These are phyloP conservation scores for Panagrolaimus sp. DNA, from an alignment of 1,140 invertebrate genomes.

Conservation along the genomic window DNA sequence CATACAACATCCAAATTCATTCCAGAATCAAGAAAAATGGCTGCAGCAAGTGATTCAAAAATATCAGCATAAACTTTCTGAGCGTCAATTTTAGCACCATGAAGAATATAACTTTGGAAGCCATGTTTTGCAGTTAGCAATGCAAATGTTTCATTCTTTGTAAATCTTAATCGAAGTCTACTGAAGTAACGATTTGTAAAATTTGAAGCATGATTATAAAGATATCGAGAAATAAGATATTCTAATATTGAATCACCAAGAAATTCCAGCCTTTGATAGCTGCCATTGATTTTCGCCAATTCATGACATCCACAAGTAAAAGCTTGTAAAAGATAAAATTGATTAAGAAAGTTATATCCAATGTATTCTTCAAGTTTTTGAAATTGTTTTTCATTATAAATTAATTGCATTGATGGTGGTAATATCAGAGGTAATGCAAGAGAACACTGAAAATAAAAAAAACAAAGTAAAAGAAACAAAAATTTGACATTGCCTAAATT, in stretches of 20 bases:
- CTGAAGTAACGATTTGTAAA: slow-evolving; percentile 77
- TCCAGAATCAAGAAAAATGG: slow-evolving; percentile 86
- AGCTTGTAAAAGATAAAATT: slow-evolving; percentile 78
- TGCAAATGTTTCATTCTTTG: slow-evolving; percentile 98
- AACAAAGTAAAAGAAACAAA: too few species aligned
- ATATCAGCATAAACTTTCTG: slow-evolving; percentile 97
- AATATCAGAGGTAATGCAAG: too few species aligned
- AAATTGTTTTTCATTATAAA: too few species aligned
- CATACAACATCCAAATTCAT: slow-evolving; percentile 94
- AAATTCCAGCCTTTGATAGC: slow-evolving; percentile 94
- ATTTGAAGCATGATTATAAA: slow-evolving; percentile 85
- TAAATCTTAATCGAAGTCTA: slow-evolving; percentile 88
- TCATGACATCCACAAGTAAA: slow-evolving; percentile 94
- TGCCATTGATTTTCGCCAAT: slow-evolving; percentile 92
- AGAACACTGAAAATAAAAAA: too few species aligned
- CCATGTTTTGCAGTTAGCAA: slow-evolving; percentile 72
- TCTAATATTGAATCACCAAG: slow-evolving; percentile 94
- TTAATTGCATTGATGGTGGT: too few species aligned
- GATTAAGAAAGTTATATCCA: slow-evolving; percentile 65
- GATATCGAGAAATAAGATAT: slow-evolving; percentile 88
- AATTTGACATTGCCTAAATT: too few species aligned
- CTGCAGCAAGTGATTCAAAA: slow-evolving; percentile 94
- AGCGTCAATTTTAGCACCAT: slow-evolving; percentile 72
- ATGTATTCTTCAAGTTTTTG: slow-evolving; percentile 72
- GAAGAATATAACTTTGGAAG: slow-evolving; percentile 62